A percentile compares a stretch with the other conserved stretches of the same genome.
These are phyloP conservation scores for Camponotus floridanus DNA, from an alignment of 1,140 invertebrate genomes.

Conservation along the genomic window DNA sequence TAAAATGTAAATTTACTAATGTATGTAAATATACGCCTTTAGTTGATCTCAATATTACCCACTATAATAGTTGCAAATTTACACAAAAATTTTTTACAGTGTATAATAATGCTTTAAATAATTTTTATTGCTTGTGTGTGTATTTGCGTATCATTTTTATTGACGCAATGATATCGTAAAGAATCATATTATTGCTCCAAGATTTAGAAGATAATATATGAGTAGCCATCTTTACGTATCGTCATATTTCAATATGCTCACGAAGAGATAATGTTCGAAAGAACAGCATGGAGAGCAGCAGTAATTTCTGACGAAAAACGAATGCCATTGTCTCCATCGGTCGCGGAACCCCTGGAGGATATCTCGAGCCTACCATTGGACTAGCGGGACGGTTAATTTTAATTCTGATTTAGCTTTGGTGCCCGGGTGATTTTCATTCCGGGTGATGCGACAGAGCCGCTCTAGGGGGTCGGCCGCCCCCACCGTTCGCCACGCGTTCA, in stretches of 20 bases:
- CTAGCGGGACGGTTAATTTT: constrained; percentile 55
- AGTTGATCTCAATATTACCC: too few relatives aligned
- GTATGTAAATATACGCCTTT: too few relatives aligned
- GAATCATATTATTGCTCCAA: background rate
- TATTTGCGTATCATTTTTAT: background rate
- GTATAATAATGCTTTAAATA: background rate
- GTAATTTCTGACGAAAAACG: constrained; percentile 41
- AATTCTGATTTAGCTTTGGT: constrained; percentile 67
- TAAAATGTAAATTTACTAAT: too few relatives aligned
- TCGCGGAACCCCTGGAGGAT: constrained; percentile 41
- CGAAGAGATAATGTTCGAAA: constrained; percentile 34
- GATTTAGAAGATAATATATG: background rate
- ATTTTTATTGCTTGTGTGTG: background rate
- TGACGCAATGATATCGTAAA: background rate
- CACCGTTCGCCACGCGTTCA: constrained; percentile 39
- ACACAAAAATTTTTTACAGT: too few relatives aligned
- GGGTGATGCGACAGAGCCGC: constrained; percentile 36
- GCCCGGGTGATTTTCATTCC: constrained; percentile 63
- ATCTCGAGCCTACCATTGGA: constrained; percentile 22
- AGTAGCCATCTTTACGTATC: background rate
- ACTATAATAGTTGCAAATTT: too few relatives aligned
- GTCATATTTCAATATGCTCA: constrained; percentile 40
- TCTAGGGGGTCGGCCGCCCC: constrained; percentile 73
- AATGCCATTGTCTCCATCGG: constrained; percentile 47
- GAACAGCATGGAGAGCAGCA: background rate